Evolutionary conservation across 37 sponge, comb jelly and placozoan species (phyloP).

Genomic region (Amphimedon queenslandica): DNA sequence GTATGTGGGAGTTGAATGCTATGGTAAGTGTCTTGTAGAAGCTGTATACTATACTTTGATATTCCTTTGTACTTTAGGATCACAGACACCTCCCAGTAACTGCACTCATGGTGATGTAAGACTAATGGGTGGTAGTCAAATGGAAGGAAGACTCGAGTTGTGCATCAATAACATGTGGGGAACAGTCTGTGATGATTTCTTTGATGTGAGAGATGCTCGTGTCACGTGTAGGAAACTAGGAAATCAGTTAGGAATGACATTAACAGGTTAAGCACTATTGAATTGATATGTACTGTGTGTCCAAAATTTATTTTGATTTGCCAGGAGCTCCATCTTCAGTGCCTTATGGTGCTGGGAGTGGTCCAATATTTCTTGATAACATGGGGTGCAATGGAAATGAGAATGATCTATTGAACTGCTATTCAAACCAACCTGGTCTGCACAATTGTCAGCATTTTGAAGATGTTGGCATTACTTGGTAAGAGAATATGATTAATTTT

Average conservation of each 20-base stretch:
- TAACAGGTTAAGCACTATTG: background rate
- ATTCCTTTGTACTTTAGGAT: background rate
- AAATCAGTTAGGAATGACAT: background rate
- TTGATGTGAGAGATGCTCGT: slow-evolving; percentile 18
- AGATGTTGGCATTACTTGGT: background rate
- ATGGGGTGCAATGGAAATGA: background rate
- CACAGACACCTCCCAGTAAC: background rate
- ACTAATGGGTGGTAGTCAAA: slow-evolving; percentile 5
- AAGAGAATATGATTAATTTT: background rate
- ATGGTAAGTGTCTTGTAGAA: background rate
- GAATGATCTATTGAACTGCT: background rate
- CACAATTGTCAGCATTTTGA: background rate
- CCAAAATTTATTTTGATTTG: too few species aligned
- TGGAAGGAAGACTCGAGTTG: slow-evolving; percentile 24
- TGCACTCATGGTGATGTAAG: slow-evolving; percentile 10
- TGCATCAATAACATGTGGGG: slow-evolving; percentile 26
- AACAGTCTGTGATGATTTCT: slow-evolving; percentile 26
- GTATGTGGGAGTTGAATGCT: background rate
- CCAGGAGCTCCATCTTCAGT: too few species aligned
- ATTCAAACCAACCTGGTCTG: background rate
- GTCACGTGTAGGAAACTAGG: slow-evolving; percentile 36
- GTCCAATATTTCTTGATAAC: background rate
- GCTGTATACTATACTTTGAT: background rate
- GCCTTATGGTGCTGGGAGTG: background rate
- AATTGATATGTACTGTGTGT: background rate